Conservation (phyloP, 2,113 vertebrate genomes). For the Cichladusa arquata region DNA sequence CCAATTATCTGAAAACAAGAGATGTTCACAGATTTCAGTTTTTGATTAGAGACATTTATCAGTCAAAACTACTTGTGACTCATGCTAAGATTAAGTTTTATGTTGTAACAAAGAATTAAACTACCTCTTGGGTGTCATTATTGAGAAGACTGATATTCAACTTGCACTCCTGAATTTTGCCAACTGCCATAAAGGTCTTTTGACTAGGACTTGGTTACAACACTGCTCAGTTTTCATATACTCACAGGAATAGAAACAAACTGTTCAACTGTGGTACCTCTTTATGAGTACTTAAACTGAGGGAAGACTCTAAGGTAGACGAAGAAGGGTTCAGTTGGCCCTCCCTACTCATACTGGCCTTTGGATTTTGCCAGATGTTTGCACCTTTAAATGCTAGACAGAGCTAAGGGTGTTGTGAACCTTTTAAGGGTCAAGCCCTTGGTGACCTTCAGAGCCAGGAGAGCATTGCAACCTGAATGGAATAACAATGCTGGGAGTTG, state of each 20-base stretch:
- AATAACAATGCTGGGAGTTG: accelerated
- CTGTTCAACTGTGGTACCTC: not conserved
- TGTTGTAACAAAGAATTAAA: not conserved
- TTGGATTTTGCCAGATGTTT: not conserved
- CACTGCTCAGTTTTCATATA: not conserved
- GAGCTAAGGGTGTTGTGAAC: not conserved
- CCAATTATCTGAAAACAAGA: not conserved
- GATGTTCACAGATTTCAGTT: not conserved
- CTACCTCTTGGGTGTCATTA: not conserved
- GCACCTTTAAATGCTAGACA: not conserved
- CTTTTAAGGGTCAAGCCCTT: not conserved
- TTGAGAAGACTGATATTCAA: not conserved
- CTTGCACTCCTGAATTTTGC: not conserved
- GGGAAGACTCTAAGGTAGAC: not conserved
- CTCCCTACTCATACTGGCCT: not conserved
- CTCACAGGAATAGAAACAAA: not conserved
- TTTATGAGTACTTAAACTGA: not conserved
- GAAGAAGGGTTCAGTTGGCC: not conserved
- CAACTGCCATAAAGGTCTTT: not conserved
- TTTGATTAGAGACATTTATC: not conserved
- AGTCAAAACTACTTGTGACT: not conserved
- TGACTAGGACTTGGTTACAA: not conserved
- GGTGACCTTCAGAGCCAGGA: not conserved
- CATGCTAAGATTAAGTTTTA: not conserved
- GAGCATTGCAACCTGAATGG: not conserved